phyloP scores from a whole-genome alignment of 2,888 invertebrate genomes.

The Drosophila bunnanda region DNA sequence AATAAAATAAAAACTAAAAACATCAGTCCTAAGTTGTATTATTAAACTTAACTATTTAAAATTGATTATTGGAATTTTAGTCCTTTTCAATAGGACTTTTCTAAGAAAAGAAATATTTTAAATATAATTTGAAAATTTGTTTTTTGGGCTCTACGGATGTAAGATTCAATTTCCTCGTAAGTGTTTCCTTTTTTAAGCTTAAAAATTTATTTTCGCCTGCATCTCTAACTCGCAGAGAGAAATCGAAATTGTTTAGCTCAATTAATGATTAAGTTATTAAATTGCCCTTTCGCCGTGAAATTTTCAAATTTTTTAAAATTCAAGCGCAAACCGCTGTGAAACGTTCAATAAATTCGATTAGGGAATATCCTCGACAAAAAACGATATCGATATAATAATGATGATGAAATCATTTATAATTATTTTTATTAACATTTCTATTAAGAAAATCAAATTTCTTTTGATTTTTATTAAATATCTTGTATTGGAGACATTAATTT shows the following conservation, averaged over 20 bases:
- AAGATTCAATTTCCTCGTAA: no score
- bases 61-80: background rate
- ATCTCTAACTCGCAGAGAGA: background rate
- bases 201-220: no score
- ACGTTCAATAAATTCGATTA: background rate
- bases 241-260: no score
- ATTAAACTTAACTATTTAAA: background rate
- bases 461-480: no score
- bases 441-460: no score
- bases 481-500: no score
- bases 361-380: background rate
- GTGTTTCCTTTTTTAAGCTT: no score
- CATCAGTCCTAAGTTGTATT: background rate
- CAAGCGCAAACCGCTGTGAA: background rate
- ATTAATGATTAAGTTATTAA: background rate
- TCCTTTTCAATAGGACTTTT: background rate
- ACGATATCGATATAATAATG: background rate
- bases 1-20: conserved; percentile 63
- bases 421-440: no score
- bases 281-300: no score
- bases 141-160: background rate
- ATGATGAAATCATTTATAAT: no score
- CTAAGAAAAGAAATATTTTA: no score
- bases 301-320: background rate
- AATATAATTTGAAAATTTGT: background rate